Percentiles rank a stretch among this genome's conserved stretches.
phyloP scores from a whole-genome alignment of 2,113 vertebrate genomes.

The Phalacrocorax aristotelis region DNA sequence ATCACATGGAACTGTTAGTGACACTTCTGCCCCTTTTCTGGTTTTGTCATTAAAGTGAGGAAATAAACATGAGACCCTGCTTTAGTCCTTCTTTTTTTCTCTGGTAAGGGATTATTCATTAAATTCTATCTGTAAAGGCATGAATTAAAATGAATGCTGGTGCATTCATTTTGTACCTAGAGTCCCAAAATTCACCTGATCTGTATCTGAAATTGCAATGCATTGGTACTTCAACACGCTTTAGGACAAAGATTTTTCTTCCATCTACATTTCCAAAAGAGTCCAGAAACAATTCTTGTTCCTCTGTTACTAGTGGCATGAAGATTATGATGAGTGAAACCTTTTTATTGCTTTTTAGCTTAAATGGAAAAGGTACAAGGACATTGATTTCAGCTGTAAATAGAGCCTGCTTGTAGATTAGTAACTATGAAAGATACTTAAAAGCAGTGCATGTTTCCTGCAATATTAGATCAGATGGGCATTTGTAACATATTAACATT shows the following conservation, averaged over 20 bases:
- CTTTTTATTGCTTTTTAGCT: neutral
- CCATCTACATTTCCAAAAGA: neutral
- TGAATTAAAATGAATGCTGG: neutral
- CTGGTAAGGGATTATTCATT: constrained; percentile 33
- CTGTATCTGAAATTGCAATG: neutral
- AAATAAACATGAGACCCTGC: constrained; percentile 32
- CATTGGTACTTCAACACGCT: neutral
- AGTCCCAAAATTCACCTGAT: neutral
- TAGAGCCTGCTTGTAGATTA: neutral
- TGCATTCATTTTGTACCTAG: neutral
- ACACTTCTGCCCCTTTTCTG: constrained; percentile 10
- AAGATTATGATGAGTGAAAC: constrained; percentile 6
- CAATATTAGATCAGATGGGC: neutral
- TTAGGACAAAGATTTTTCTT: constrained; percentile 33
- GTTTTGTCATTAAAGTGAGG: constrained; percentile 25
- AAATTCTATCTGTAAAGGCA: neutral
- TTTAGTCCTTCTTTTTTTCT: neutral
- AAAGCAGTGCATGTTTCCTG: neutral
- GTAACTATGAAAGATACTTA: neutral
- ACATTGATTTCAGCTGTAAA: neutral
- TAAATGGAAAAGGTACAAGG: neutral
- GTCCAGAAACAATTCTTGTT: neutral
- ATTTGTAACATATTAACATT: neutral
- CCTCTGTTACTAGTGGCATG: neutral
- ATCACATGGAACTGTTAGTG: constrained; percentile 30